phyloP scores from a whole-genome alignment of 2,113 vertebrate species.

The Sander lucioperca region DNA sequence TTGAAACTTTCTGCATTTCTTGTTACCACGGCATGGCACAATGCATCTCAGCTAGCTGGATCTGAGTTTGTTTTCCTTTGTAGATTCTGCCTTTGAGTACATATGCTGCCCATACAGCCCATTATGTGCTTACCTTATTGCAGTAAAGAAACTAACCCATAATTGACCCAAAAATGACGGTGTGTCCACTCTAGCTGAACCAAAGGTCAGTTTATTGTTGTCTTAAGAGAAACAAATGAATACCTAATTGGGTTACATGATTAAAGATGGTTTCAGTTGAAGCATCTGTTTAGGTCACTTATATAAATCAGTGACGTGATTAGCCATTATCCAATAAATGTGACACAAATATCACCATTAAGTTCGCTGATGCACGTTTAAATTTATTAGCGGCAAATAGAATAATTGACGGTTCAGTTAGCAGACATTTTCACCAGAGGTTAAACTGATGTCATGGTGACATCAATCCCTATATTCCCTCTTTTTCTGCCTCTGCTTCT shows the following conservation, averaged over 20 bases:
- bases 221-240: neutral
- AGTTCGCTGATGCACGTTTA: neutral
- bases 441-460: conserved; percentile 5
- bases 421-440: neutral
- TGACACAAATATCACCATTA: conserved; percentile 5
- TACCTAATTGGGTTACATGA: neutral
- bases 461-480: neutral
- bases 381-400: neutral
- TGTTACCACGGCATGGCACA: neutral
- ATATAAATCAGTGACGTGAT: neutral
- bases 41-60: neutral
- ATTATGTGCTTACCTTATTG: conserved; percentile 5
- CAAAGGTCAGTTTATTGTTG: neutral
- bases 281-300: neutral
- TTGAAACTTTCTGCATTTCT: conserved; percentile 9
- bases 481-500: neutral
- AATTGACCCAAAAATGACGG: neutral
- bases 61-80: conserved; percentile 18
- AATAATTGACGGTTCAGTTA: conserved; percentile 1
- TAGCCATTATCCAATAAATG: neutral
- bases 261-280: conserved; percentile 1
- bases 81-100: neutral
- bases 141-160: neutral
- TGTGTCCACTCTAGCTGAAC: neutral
- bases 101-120: neutral